A percentile compares a stretch with the other conserved stretches of the same genome.
These are phyloP conservation scores for Malurus splendens DNA, from an alignment of 2,797 vertebrate species.

Conservation along the genomic window DNA sequence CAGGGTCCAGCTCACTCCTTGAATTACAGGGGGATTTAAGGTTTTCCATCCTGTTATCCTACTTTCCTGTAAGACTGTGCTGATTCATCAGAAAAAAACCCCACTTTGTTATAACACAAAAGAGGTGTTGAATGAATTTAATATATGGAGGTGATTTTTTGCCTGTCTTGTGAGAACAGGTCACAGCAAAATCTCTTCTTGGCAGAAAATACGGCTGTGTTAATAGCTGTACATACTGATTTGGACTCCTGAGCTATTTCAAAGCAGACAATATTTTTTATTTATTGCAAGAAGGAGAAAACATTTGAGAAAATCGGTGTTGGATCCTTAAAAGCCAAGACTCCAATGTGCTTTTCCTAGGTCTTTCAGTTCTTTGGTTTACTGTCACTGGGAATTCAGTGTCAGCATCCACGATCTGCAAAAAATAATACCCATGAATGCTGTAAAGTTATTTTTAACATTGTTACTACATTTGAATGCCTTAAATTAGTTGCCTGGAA, in stretches of 20 bases:
- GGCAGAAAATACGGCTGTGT: not conserved
- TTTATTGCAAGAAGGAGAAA: not conserved
- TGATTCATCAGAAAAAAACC: not conserved
- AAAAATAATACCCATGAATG: not conserved
- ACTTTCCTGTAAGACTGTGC: not conserved
- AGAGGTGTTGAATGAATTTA: not conserved
- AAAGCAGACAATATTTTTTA: not conserved
- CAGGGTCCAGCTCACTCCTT: not conserved
- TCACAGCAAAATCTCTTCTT: not conserved
- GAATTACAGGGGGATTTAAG: not conserved
- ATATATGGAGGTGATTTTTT: not conserved
- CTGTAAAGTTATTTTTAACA: not conserved
- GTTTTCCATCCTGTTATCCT: not conserved
- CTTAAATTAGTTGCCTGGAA: not conserved
- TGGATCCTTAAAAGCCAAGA: not conserved
- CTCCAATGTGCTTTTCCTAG: not conserved
- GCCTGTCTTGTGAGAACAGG: not conserved
- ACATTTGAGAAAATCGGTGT: not conserved
- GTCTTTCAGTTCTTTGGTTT: not conserved
- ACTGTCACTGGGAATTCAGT: not conserved
- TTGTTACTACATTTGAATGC: not conserved
- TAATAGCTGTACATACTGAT: not conserved
- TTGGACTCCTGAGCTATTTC: not conserved
- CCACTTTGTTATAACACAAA: not conserved
- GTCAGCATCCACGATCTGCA: not conserved